A percentile compares a stretch with the other conserved stretches of the same genome.
Conservation (phyloP, 2,113 vertebrate genomes). For the Vulpes lagopus region DNA sequence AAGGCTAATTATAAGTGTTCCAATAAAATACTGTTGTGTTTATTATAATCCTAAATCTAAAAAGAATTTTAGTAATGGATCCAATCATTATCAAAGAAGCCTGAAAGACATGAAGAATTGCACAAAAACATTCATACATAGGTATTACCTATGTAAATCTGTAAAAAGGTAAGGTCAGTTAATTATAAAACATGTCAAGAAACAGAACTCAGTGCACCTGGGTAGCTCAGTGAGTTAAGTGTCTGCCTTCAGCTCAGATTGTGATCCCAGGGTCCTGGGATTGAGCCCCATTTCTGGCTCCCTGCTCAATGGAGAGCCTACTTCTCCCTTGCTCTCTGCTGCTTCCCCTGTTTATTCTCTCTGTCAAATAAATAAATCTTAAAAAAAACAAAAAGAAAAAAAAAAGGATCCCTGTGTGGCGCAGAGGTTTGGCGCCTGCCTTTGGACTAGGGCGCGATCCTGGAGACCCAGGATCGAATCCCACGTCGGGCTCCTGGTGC, state of each 20-base stretch:
- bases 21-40: background rate
- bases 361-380: too few relatives aligned
- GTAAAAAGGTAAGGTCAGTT: background rate
- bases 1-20: background rate
- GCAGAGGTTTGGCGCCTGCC: too few relatives aligned
- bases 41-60: background rate
- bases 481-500: too few relatives aligned
- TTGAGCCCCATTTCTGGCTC: too few relatives aligned
- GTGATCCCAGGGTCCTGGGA: too few relatives aligned
- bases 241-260: too few relatives aligned
- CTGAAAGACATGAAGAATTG: background rate
- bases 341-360: too few relatives aligned
- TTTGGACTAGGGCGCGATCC: too few relatives aligned
- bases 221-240: too few relatives aligned
- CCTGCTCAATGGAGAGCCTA: too few relatives aligned
- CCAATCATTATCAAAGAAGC: background rate
- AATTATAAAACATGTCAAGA: background rate
- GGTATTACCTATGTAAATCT: background rate
- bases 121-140: background rate
- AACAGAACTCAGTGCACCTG: background rate
- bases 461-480: too few relatives aligned
- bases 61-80: background rate
- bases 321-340: too few relatives aligned
- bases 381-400: background rate
- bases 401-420: background rate